Conservation (phyloP, 2,888 invertebrate species). For the Eupelmus urozonus region DNA sequence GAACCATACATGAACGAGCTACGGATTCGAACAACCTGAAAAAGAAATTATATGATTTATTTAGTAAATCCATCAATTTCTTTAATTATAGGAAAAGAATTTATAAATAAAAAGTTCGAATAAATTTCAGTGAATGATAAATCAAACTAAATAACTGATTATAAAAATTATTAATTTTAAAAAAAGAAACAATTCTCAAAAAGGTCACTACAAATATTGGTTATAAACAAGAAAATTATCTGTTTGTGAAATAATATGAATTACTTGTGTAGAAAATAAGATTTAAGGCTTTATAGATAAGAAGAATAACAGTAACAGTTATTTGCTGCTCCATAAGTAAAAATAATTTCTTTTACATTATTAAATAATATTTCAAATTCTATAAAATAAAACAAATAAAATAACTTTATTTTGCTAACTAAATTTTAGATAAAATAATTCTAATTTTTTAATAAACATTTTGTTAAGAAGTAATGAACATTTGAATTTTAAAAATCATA, state of each 20-base stretch:
- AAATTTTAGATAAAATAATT: neutral
- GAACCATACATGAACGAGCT: slow-evolving; percentile 95
- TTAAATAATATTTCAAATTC: neutral
- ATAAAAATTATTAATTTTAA: slow-evolving; percentile 5
- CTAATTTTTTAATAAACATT: slow-evolving; percentile 19
- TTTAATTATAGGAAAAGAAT: no score
- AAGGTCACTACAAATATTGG: no score
- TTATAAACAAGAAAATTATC: slow-evolving; percentile 19
- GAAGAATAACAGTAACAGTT: slow-evolving; percentile 40
- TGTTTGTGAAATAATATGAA: slow-evolving; percentile 17
- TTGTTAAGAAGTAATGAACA: slow-evolving; percentile 36
- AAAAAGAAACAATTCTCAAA: neutral
- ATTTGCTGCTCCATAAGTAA: slow-evolving; percentile 1
- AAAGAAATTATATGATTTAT: slow-evolving; percentile 61
- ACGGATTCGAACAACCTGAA: slow-evolving; percentile 95
- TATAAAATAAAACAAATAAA: neutral
- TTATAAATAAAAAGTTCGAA: slow-evolving; percentile 46
- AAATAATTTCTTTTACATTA: neutral
- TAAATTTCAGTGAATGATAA: slow-evolving; percentile 34
- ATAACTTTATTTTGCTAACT: neutral
- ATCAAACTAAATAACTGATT: slow-evolving; percentile 21
- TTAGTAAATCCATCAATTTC: no score
- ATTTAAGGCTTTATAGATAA: slow-evolving; percentile 32
- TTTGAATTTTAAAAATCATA: slow-evolving; percentile 6
- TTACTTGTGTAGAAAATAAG: slow-evolving; percentile 13